These are phyloP conservation scores for Ashinkailepas kermadecensis DNA, from an alignment of 2,888 invertebrate genomes.

Conservation along the genomic window DNA sequence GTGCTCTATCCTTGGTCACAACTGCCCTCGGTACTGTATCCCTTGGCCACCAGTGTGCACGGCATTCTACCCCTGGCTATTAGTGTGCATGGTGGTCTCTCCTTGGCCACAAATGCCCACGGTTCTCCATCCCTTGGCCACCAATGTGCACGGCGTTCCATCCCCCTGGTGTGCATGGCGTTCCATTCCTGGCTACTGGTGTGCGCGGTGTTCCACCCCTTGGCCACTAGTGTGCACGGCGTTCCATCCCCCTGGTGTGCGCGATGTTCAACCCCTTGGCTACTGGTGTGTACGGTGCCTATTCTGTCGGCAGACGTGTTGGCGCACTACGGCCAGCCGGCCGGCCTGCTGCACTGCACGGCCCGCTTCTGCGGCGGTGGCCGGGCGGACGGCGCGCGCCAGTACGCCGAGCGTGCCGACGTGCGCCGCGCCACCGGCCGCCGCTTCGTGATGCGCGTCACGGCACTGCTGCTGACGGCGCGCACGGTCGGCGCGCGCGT, in stretches of 20 bases:
- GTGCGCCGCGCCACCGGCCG: conserved; percentile 37
- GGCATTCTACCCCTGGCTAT: too few relatives aligned
- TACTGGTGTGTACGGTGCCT: not conserved
- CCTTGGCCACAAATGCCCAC: too few relatives aligned
- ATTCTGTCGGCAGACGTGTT: not conserved
- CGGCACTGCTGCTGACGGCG: conserved; percentile 39
- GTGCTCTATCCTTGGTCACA: too few relatives aligned
- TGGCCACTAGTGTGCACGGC: not conserved
- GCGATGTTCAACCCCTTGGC: too few relatives aligned
- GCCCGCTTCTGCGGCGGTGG: conserved; percentile 38
- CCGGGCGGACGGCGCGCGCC: conserved; percentile 33
- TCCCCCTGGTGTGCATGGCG: too few relatives aligned
- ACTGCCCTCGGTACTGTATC: too few relatives aligned
- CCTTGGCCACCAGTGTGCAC: too few relatives aligned
- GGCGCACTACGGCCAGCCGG: not conserved
- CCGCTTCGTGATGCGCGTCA: conserved; percentile 36
- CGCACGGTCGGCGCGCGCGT: conserved; percentile 40
- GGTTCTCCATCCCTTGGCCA: too few relatives aligned
- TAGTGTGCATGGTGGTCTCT: too few relatives aligned
- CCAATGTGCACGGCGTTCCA: too few relatives aligned
- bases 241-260: not conserved
- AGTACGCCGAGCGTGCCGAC: conserved; percentile 35
- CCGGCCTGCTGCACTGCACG: conserved; percentile 38
- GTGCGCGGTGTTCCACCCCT: not conserved
- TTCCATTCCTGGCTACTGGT: not conserved